Evolutionary conservation across 2,888 invertebrate species (phyloP).

Genomic region (Phaedon cochleariae): DNA sequence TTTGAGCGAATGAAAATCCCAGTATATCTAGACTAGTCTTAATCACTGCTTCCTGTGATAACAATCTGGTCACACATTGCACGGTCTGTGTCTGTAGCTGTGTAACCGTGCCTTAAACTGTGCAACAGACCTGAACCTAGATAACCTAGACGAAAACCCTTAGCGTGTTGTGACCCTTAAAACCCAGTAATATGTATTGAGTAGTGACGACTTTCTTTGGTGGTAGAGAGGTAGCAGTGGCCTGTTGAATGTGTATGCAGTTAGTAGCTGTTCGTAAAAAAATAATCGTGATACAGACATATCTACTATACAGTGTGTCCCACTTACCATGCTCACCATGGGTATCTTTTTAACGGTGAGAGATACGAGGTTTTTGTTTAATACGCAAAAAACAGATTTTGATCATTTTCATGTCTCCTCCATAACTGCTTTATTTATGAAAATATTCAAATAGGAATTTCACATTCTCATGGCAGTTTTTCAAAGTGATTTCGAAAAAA

Average conservation of each 20-base stretch:
- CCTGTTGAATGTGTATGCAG: slow-evolving; percentile 59
- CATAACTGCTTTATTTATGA: no score
- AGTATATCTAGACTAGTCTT: slow-evolving; percentile 49
- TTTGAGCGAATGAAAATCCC: slow-evolving; percentile 27
- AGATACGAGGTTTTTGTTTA: no score
- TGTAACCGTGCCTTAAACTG: slow-evolving; percentile 59
- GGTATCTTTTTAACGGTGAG: no score
- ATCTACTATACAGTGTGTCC: background rate
- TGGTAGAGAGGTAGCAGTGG: slow-evolving; percentile 53
- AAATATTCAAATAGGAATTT: no score
- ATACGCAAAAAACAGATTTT: no score
- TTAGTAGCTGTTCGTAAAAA: slow-evolving; percentile 47
- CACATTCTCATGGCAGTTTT: no score
- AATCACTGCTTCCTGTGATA: slow-evolving; percentile 62
- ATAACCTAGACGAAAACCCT: slow-evolving; percentile 2
- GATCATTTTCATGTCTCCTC: no score
- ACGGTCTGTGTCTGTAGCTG: slow-evolving; percentile 62
- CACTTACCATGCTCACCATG: no score
- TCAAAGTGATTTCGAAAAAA: no score
- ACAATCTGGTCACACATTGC: slow-evolving; percentile 61
- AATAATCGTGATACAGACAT: slow-evolving; percentile 26
- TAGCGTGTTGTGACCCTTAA: background rate
- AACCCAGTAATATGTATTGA: slow-evolving; percentile 23
- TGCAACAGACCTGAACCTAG: slow-evolving; percentile 44
- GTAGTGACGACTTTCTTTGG: slow-evolving; percentile 47